Evolutionary conservation across 2,888 invertebrate species (phyloP), one percentile per base, ranked within the genome.

Genomic region (Apodemia hepburni): DNA sequence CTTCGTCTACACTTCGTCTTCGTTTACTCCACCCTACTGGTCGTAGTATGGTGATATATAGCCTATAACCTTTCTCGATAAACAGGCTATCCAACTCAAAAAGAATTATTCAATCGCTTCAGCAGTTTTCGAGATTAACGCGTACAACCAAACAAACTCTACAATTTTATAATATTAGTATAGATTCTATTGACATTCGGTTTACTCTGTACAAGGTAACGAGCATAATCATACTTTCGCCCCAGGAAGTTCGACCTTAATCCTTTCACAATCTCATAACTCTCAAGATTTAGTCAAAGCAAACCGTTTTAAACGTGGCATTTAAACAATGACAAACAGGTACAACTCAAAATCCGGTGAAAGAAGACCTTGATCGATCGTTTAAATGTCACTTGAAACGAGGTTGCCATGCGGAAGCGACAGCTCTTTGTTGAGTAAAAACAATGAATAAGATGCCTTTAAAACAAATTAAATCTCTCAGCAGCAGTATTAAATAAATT

Each of bases 361-460:
- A 64, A 64, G 65, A 54, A 66, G 86, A 84, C 85, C 87, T 87
- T 86, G 80, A 82, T 84, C 81, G 81, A 81, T 83, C 81, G 82
- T 72, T 82, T 85, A 87, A 88, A 89, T 88, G 86, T 87, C 89
- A 88, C 83, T 86, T 79, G 85, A 73, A 77, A 68, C 69, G 76
- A 72, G 70, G 86, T 86, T 84, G 79, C 84, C 77, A 85, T 74
- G 82, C 87, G 87, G 89, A 88, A 88, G 80, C 78, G 72, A 66
- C 71, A 71, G 66, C 64, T 74, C 77, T 76, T 87, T 85, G 84
- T 84, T 82, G 54, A 65, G 73, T 72, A 74, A 73, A 76, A 81
- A 84, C 83, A 84, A 84, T 82, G 75, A 27, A 22, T 29, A 57
- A 81, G 78, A 81, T 84, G 77, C 77, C 82, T 79, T 78, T 71